These are phyloP conservation scores for Yoshiicerus persimilis DNA, from an alignment of 1,140 invertebrate genomes.

Conservation along the genomic window DNA sequence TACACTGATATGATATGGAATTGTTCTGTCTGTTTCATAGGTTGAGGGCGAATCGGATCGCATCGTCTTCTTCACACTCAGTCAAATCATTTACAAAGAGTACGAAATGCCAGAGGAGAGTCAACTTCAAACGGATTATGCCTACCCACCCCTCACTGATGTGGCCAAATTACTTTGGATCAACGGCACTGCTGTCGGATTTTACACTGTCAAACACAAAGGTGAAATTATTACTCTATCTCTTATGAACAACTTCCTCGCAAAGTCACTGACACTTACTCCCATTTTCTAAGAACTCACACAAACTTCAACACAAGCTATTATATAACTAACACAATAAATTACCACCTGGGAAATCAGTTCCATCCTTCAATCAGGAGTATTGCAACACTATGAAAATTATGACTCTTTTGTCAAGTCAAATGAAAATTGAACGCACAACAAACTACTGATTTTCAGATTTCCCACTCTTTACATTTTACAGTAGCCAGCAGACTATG, in stretches of 20 bases:
- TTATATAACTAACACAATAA: no score
- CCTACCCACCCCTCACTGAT: constrained; percentile 48
- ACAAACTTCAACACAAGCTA: no score
- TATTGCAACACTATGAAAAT: no score
- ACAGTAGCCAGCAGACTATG: no score
- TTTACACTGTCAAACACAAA: constrained; percentile 51
- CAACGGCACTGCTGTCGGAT: constrained; percentile 48
- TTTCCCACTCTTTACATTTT: no score
- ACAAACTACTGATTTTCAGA: no score
- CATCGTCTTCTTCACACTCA: constrained; percentile 43
- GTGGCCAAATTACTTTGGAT: constrained; percentile 49
- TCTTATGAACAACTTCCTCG: background rate
- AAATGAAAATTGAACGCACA: no score
- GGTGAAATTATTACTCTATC: constrained; percentile 33
- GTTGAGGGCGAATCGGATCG: constrained; percentile 42
- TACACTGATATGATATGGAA: background rate
- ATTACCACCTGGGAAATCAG: no score
- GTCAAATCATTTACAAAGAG: constrained; percentile 49
- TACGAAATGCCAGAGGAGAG: constrained; percentile 38
- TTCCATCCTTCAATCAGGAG: no score
- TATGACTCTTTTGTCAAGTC: no score
- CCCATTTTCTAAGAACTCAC: no score
- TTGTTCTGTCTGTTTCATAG: constrained; percentile 8
- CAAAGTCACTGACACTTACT: no score
- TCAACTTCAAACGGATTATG: constrained; percentile 43